phyloP scores from a whole-genome alignment of 2,797 vertebrate genomes.

The Carduelis carduelis region DNA sequence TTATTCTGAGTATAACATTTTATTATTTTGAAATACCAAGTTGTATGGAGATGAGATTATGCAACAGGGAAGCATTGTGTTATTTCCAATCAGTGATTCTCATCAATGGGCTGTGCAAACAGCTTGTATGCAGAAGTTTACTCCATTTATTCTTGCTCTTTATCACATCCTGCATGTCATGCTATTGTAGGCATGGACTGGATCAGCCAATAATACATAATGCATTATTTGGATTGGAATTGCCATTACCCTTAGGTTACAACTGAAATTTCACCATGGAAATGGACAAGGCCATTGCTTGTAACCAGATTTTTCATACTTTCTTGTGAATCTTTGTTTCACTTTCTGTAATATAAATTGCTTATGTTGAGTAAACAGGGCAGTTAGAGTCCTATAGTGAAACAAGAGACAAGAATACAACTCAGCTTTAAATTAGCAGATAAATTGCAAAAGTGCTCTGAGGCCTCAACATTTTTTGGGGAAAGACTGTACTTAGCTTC shows the following conservation, averaged over 20 bases:
- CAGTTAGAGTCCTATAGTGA: neutral
- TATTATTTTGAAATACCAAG: neutral
- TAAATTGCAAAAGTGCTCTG: neutral
- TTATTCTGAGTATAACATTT: neutral
- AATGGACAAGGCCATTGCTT: neutral
- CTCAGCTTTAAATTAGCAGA: neutral
- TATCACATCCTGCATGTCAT: neutral
- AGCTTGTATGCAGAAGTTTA: neutral
- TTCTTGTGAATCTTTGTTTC: neutral
- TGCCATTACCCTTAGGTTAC: neutral
- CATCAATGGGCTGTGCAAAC: neutral
- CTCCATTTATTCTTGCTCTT: neutral
- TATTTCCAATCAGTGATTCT: neutral
- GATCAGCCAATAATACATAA: neutral
- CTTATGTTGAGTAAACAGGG: neutral
- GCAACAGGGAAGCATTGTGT: neutral
- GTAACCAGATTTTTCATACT: neutral
- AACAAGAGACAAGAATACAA: neutral
- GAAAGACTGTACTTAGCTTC: neutral
- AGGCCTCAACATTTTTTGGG: neutral
- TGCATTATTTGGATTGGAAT: neutral
- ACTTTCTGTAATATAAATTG: neutral
- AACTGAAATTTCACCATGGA: neutral
- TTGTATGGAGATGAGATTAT: neutral
- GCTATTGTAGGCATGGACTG: neutral